Evolutionary conservation across 2,888 invertebrate genomes (phyloP), one percentile per base, ranked within the genome.

Genomic region (Phyto melanocephala): DNA sequence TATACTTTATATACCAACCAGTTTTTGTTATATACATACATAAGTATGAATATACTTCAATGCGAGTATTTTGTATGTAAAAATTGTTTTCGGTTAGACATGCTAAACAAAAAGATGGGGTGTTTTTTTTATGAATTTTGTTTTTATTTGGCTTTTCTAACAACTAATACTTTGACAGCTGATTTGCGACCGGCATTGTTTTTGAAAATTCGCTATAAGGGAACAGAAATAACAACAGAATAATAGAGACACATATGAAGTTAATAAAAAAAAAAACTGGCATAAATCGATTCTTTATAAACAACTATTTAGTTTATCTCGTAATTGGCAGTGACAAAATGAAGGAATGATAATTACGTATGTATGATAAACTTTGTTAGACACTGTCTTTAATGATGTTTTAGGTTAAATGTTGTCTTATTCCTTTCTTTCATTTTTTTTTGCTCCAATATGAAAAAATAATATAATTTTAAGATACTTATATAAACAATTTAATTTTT

Each of bases 1-100:
- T 67, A 33, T 52, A 35, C 50, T 50, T 52, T 60, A 63, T 62
- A 54, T 70, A 70, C 54, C 62, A 77, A 77, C 62, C 54, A 77
- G 68, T 77, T 70, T 62, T 54, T 67, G 7, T 63, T 71, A 47
- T 37, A 11, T 56, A 20, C 13, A 17, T 37, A 10, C n/a, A 1
- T 3, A 20, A 45, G n/a, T 28, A 1, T 10, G 28, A 24, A 40
- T 24, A 17, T 13, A 65, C 20, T 47, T 47, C 8, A 11, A 20
- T 20, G 35, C 6, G 1, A 17, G 17, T 35, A 37, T 35, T 24
- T n/a, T 37, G 58, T 60, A 60, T 22, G 5, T 24, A 42, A 13
- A 37, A 2, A 42, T 22, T 47, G 24, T 52, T 24, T 52, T 24
- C 24, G 52, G 52, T 52, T 52, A 52, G 22, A 52, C 13, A 52